Conservation (phyloP, 2,888 invertebrate genomes). For the Drosophila merina region DNA sequence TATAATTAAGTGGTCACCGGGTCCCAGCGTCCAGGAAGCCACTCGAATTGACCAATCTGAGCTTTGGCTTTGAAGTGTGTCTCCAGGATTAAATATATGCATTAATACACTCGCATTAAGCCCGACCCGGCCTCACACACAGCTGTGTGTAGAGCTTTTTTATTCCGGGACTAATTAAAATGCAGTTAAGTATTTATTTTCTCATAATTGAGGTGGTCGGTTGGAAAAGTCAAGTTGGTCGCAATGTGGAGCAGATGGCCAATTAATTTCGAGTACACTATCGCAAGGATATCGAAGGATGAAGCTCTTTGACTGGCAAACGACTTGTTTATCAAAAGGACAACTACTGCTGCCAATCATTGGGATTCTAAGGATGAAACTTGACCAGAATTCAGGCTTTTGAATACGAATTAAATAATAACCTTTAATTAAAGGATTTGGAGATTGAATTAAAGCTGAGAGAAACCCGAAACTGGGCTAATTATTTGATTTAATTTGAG, state of each 20-base stretch:
- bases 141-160: slow-evolving; percentile 1
- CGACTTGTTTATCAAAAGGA: too few species aligned
- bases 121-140: background rate
- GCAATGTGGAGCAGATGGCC: slow-evolving; percentile 35
- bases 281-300: slow-evolving; percentile 1
- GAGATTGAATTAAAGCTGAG: too few species aligned
- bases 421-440: too few species aligned
- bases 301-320: background rate
- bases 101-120: background rate
- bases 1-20: slow-evolving; percentile 65
- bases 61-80: slow-evolving; percentile 58
- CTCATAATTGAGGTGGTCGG: slow-evolving; percentile 49
- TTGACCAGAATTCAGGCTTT: too few species aligned
- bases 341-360: background rate
- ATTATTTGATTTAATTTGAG: slow-evolving; percentile 13
- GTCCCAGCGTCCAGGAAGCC: slow-evolving; percentile 43
- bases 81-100: slow-evolving; percentile 16
- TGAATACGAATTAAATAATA: too few species aligned
- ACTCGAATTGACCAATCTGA: slow-evolving; percentile 70
- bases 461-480: background rate
- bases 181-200: slow-evolving; percentile 57
- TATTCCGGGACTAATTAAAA: slow-evolving; percentile 59
- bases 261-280: slow-evolving; percentile 40
- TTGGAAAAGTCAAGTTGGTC: slow-evolving; percentile 28
- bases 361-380: background rate